phyloP scores from a whole-genome alignment of 2,888 invertebrate genomes.

The Oeneis ivallda region DNA sequence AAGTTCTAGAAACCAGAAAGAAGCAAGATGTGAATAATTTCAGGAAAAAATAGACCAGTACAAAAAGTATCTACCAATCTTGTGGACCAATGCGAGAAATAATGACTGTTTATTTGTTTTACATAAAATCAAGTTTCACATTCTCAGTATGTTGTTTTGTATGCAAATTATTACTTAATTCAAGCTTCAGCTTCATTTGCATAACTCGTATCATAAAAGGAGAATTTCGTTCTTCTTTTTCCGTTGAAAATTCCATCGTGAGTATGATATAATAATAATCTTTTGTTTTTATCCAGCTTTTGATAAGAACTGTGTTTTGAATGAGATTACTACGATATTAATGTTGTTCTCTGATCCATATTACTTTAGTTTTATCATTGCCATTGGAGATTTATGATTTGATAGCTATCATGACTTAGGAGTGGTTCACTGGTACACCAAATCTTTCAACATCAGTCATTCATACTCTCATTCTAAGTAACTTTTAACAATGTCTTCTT shows the following conservation, averaged over 20 bases:
- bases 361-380: conserved; percentile 1
- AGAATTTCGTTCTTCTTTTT: conserved; percentile 22
- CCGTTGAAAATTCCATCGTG: conserved; percentile 15
- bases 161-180: conserved; percentile 21
- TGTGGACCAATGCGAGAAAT: not conserved
- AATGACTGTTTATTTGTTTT: not conserved
- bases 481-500: no score
- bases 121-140: conserved; percentile 11
- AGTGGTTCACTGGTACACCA: no score
- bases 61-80: not conserved
- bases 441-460: no score
- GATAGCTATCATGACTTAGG: no score
- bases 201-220: conserved; percentile 18
- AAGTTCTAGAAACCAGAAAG: no score
- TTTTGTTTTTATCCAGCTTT: conserved; percentile 14
- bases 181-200: conserved; percentile 15
- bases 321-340: conserved; percentile 13
- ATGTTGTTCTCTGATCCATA: conserved; percentile 2
- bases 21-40: not conserved
- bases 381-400: not conserved
- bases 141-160: conserved; percentile 2
- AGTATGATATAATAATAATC: conserved; percentile 18
- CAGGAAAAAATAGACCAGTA: not conserved
- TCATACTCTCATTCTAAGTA: no score
- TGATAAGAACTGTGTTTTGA: conserved; percentile 5